Evolutionary conservation across 2,113 vertebrate species (phyloP), one percentile per base, ranked within the genome.

Genomic region (Clupea harengus): DNA sequence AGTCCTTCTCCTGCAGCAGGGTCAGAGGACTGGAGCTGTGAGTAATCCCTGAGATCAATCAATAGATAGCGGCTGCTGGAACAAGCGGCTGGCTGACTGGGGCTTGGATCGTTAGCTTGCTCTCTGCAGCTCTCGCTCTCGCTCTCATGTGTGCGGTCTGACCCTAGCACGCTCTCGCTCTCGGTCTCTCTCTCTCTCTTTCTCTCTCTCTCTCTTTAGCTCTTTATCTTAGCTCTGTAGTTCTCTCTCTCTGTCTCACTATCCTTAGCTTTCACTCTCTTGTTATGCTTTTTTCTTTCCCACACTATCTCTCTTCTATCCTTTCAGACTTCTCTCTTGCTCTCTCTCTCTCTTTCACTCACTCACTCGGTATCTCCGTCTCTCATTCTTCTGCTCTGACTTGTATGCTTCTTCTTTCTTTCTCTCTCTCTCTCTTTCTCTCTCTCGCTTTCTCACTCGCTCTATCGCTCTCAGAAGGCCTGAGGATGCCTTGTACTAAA

Each of bases 31-130:
- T 75, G 67, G 67, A 32, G 13, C 25, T 28, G 28, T 39, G 67
- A 75, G 67, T 75, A 75, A 75, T 32, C 67, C 67, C 67, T 11
- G 25, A 75, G 67, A 75, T 75, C 67, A 75, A 75, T 75, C 67
- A 13, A 75, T 75, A 75, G 67, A 75, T 75, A 75, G 67, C 67
- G 67, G 25, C 25, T 32, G 25, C 67, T 39, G 67, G 67, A 75
- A 39, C 67, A 75, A 32, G 67, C 67, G 0, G 25, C 11, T 11
- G 67, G 67, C 67, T 75, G 28, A 10, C 67, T 39, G 28, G 67
- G 67, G 67, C 32, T 75, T 11, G 67, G 67, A 75, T 75, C 67
- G 67, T 75, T 75, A 75, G 67, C 67, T 28, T 75, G 67, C 67
- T 39, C 67, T 75, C 67, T 75, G 67, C 28, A 1, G n/a, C 28